Base-by-base conservation (phyloP, 2,797 vertebrate species). In the Moxostoma hubbsi region DNA sequence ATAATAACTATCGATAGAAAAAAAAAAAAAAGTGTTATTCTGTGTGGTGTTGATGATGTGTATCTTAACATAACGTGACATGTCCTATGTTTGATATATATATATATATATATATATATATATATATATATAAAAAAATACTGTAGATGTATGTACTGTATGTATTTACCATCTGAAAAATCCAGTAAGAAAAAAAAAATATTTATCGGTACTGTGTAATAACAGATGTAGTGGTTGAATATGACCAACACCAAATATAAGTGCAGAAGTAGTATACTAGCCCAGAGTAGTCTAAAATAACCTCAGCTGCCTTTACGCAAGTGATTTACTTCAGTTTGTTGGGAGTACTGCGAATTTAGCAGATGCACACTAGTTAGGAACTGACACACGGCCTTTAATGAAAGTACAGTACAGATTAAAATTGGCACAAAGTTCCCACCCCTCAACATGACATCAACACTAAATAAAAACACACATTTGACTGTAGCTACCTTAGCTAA, bases 21-120 rank as follows among this genome's bases (percentile, higher is more conserved):
- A 63, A 46, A 58, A 63, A 46, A 58, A 64, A 62, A 74, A 24
- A 1, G 68, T 85, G 69, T 24, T 66, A 49, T 78, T 61, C 49
- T 78, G 84, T 84, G 74, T 81, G 80, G 66, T 84, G 63, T 77
- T 61, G 71, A 55, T 81, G 53, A 72, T 77, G 66, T 81, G 73
- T 79, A 79, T 73, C 62, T 82, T 82, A 67, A 24, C 24, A 24
- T 24, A 24, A 73, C 18, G 78, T 82, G 65, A 69, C 15, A 53
- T 86, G 69, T 75, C 53, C 66, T 71, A 58, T 82, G 58, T 75
- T 73, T 78, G 15, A 79, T 8, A 59, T 46, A 76, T 57, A 55
- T 80, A 66, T 83, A 70, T 63, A 73, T 77, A 51, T 72, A 77
- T 69, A 36, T 24, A 24, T 24, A 24, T 24, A 24, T 24, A 24